A percentile compares a stretch with the other conserved stretches of the same genome.
Conservation (phyloP, 2,888 invertebrate species). For the Chymomyza fuscimana region DNA sequence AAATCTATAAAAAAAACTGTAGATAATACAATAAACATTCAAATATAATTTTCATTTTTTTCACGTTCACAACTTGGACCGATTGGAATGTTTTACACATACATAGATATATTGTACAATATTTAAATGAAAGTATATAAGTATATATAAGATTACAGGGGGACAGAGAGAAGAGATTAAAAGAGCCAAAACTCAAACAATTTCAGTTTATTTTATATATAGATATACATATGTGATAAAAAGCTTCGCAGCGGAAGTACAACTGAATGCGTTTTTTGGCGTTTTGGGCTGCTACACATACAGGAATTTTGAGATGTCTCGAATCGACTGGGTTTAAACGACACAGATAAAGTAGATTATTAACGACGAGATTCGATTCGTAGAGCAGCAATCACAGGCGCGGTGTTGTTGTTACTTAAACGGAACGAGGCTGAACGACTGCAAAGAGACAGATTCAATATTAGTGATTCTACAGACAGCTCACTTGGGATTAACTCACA, state of each 20-base stretch:
- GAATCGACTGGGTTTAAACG: constrained; percentile 33
- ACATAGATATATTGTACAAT: constrained; percentile 45
- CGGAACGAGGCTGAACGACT: constrained; percentile 91
- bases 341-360: constrained; percentile 2
- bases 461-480: not conserved
- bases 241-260: not conserved
- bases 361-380: constrained; percentile 64
- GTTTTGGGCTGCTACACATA: constrained; percentile 65
- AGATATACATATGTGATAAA: not conserved
- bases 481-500: constrained; percentile 82
- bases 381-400: constrained; percentile 85
- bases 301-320: constrained; percentile 46
- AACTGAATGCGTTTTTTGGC: constrained; percentile 47
- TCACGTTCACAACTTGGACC: constrained; percentile 36
- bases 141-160: constrained; percentile 41
- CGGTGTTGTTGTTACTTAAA: constrained; percentile 83
- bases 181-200: constrained; percentile 47
- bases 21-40: constrained; percentile 12
- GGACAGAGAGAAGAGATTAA: constrained; percentile 20
- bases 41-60: constrained; percentile 18
- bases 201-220: constrained; percentile 25
- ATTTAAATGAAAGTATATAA: constrained; percentile 55
- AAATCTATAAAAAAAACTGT: constrained; percentile 27
- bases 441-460: constrained; percentile 44
- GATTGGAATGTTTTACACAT: constrained; percentile 58